Evolutionary conservation across 2,888 invertebrate genomes (phyloP).

Genomic region (Mythimna pallens): DNA sequence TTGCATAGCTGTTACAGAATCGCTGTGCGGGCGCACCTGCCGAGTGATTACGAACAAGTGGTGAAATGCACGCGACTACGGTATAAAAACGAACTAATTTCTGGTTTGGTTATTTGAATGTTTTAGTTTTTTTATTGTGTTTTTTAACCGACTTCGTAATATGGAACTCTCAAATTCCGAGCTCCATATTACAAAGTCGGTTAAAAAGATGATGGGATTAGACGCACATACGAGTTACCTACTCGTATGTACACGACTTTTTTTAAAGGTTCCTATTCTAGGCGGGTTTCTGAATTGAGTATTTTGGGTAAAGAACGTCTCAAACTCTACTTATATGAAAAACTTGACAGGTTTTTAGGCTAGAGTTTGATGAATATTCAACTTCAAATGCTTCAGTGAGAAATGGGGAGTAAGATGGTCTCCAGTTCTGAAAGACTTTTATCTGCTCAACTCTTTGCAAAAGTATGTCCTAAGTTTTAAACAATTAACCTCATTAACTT

Average conservation of each 20-base stretch:
- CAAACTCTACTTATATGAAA: too few relatives aligned
- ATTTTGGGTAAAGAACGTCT: too few relatives aligned
- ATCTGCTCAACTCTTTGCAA: not conserved
- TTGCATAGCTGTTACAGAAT: slow-evolving; percentile 64
- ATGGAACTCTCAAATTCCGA: too few relatives aligned
- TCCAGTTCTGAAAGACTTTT: too few relatives aligned
- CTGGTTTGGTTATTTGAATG: slow-evolving; percentile 41
- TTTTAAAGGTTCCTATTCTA: not conserved
- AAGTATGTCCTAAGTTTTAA: slow-evolving; percentile 5
- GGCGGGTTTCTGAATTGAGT: not conserved
- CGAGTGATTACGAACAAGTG: slow-evolving; percentile 57
- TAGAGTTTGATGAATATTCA: too few relatives aligned
- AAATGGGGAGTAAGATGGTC: too few relatives aligned
- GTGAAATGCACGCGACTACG: slow-evolving; percentile 60
- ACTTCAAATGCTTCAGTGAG: too few relatives aligned
- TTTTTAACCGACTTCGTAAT: too few relatives aligned
- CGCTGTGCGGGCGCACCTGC: slow-evolving; percentile 59
- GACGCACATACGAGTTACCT: not conserved
- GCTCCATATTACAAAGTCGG: slow-evolving; percentile 27
- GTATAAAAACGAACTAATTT: slow-evolving; percentile 58
- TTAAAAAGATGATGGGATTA: slow-evolving; percentile 34
- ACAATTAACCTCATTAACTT: slow-evolving; percentile 25
- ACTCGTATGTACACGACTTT: slow-evolving; percentile 4
- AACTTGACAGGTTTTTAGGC: too few relatives aligned
- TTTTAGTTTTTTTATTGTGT: slow-evolving; percentile 45